phyloP scores from a whole-genome alignment of 2,888 invertebrate species.

The Oligia latruncula region DNA sequence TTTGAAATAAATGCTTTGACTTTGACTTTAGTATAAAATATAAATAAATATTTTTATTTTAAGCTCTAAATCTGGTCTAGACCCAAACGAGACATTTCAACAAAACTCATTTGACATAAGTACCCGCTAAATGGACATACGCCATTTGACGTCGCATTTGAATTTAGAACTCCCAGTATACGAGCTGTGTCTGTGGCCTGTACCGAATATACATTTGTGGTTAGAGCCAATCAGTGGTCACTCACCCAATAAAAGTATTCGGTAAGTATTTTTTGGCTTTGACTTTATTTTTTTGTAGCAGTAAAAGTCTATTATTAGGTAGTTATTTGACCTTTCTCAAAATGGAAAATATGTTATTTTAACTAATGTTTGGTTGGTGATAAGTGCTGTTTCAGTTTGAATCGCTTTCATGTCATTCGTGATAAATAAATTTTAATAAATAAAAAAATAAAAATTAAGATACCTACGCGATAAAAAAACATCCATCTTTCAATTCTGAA shows the following conservation, averaged over 20 bases:
- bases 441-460: not conserved
- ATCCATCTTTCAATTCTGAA: not conserved
- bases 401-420: not conserved
- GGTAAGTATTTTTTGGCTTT: not conserved
- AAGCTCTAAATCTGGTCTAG: conserved; percentile 24
- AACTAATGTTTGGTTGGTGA: not conserved
- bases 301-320: not conserved
- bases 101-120: conserved; percentile 46
- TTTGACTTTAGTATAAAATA: not conserved
- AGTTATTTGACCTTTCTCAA: not conserved
- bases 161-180: conserved; percentile 52
- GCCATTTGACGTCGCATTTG: conserved; percentile 45
- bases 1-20: too few relatives aligned
- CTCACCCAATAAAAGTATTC: conserved; percentile 33
- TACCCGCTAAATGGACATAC: conserved; percentile 45
- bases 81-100: conserved; percentile 38
- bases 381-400: conserved; percentile 5
- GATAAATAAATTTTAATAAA: not conserved
- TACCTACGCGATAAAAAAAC: not conserved
- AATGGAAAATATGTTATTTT: not conserved
- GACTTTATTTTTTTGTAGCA: not conserved
- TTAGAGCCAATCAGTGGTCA: conserved; percentile 28
- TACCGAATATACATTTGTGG: conserved; percentile 27
- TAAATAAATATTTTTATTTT: conserved; percentile 8
- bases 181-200: conserved; percentile 42